Percentiles rank a stretch among this genome's conserved stretches.
Conservation (phyloP, 1,140 invertebrate genomes). For the Drosophila pseudoobscura region DNA sequence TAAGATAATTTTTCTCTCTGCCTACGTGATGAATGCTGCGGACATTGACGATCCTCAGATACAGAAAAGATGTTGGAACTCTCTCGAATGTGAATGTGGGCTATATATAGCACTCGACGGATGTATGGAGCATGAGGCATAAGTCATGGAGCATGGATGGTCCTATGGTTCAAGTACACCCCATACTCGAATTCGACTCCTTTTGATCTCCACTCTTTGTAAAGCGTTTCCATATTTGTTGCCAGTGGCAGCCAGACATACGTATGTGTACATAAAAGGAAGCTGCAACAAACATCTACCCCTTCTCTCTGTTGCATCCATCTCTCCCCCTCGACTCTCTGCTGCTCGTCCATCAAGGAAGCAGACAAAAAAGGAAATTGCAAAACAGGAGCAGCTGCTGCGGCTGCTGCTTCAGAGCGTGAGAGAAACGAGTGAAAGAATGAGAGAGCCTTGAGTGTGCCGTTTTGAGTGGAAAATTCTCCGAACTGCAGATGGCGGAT, state of each 20-base stretch:
- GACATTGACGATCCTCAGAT: slow-evolving; percentile 31
- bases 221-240: slow-evolving; percentile 4
- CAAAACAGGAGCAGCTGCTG: slow-evolving; percentile 54
- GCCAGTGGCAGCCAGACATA: background rate
- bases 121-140: background rate
- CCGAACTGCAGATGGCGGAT: slow-evolving; percentile 3
- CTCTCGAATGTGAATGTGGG: slow-evolving; percentile 4
- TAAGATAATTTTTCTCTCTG: slow-evolving; percentile 8
- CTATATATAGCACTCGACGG: slow-evolving; percentile 41
- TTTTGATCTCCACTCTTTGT: slow-evolving; percentile 7
- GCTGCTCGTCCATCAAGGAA: slow-evolving; percentile 26
- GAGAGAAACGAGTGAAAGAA: background rate
- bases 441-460: slow-evolving; percentile 18
- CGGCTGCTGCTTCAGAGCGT: slow-evolving; percentile 18
- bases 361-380: slow-evolving; percentile 62
- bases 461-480: slow-evolving; percentile 39
- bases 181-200: slow-evolving; percentile 3
- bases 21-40: slow-evolving; percentile 29
- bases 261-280: slow-evolving; percentile 54
- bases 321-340: background rate
- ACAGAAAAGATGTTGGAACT: slow-evolving; percentile 32
- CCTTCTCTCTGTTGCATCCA: slow-evolving; percentile 1
- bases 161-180: slow-evolving; percentile 14
- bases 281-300: slow-evolving; percentile 36
- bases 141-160: slow-evolving; percentile 6